Evolutionary conservation across 2,888 invertebrate genomes (phyloP).

Genomic region (Drosophila subquinaria): DNA sequence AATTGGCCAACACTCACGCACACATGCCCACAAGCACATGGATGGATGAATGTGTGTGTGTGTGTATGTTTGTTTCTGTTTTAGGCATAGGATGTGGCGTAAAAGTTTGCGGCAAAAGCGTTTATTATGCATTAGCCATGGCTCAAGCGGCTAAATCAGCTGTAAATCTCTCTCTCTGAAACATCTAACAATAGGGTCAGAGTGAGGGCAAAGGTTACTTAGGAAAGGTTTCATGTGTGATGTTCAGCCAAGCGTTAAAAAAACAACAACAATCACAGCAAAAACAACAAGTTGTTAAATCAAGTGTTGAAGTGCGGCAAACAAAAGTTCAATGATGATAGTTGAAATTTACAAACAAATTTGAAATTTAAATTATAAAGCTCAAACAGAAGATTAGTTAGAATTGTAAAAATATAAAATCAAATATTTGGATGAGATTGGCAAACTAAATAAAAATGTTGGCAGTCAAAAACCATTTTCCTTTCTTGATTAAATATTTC

Average conservation of each 20-base stretch:
- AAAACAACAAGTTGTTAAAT: constrained; percentile 33
- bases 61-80: constrained; percentile 22
- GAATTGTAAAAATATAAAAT: too few species aligned
- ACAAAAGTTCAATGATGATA: constrained; percentile 27
- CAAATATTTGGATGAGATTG: background rate
- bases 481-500: too few species aligned
- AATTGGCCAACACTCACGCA: constrained; percentile 46
- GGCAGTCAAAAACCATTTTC: background rate
- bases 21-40: constrained; percentile 17
- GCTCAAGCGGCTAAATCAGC: constrained; percentile 76
- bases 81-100: constrained; percentile 54
- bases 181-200: constrained; percentile 57
- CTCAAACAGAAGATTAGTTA: too few species aligned
- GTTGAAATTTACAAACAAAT: constrained; percentile 6
- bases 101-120: constrained; percentile 70
- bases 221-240: constrained; percentile 55
- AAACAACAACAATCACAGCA: background rate
- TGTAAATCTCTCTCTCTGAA: constrained; percentile 66
- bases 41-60: constrained; percentile 8
- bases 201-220: constrained; percentile 30
- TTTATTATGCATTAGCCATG: constrained; percentile 78
- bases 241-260: constrained; percentile 54
- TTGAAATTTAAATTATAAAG: background rate
- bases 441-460: background rate
- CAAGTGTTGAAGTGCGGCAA: constrained; percentile 39